These are phyloP conservation scores for Anolis apletophallus DNA, from an alignment of 2,797 vertebrate species.

Conservation along the genomic window DNA sequence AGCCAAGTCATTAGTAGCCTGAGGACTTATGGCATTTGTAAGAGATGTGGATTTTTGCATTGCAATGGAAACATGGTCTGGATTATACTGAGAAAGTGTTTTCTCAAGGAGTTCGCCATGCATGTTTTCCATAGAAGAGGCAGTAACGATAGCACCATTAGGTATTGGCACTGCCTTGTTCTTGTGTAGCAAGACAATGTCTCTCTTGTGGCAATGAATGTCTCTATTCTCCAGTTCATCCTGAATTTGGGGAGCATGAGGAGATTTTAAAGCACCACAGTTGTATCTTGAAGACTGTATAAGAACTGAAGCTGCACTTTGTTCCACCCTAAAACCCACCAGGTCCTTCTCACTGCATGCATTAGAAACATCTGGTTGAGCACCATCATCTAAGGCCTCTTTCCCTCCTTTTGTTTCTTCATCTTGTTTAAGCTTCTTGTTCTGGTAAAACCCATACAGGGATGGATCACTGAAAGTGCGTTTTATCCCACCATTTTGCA, in stretches of 20 bases:
- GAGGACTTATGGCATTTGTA: conserved; percentile 84
- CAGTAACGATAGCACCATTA: conserved; percentile 92
- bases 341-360: conserved; percentile 69
- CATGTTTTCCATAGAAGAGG: conserved; percentile 88
- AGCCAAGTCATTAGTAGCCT: conserved; percentile 82
- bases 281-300: conserved; percentile 77
- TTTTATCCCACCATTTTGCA: conserved; percentile 91
- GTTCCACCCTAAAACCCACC: conserved; percentile 65
- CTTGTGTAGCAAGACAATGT: conserved; percentile 84
- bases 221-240: conserved; percentile 82
- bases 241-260: conserved; percentile 70
- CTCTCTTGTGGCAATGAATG: conserved; percentile 83
- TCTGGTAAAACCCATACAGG: conserved; percentile 82
- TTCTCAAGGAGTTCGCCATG: conserved; percentile 90
- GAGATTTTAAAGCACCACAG: conserved; percentile 73
- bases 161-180: conserved; percentile 87
- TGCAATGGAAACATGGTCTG: conserved; percentile 90
- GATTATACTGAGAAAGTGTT: conserved; percentile 92
- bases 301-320: conserved; percentile 78
- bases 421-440: conserved; percentile 87
- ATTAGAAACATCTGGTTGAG: conserved; percentile 70
- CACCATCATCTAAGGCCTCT: conserved; percentile 66
- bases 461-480: conserved; percentile 86
- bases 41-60: conserved; percentile 88
- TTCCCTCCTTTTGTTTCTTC: conserved; percentile 81